Evolutionary conservation across 2,797 vertebrate species (phyloP).

Genomic region (Centroberyx gerrardi): DNA sequence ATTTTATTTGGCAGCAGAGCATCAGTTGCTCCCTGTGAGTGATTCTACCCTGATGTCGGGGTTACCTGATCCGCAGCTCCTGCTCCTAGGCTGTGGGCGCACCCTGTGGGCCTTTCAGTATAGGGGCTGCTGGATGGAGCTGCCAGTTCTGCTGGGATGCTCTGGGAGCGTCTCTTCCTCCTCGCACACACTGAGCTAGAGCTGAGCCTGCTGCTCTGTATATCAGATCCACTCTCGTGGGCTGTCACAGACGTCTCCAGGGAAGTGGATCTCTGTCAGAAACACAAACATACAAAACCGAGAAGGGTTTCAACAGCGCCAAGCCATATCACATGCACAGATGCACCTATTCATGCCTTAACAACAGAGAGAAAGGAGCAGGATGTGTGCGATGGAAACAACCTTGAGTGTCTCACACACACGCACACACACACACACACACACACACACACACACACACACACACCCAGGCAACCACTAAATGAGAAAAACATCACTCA

Average conservation of each 20-base stretch:
- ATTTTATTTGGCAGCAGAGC: conserved; percentile 16
- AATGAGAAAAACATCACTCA: conserved; percentile 63
- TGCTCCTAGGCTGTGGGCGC: conserved; percentile 62
- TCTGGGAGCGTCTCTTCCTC: conserved; percentile 76
- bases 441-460: conserved; percentile 13
- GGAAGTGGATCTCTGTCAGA: conserved; percentile 85
- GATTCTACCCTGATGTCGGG: conserved; percentile 71
- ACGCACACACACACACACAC: conserved; percentile 21
- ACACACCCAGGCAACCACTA: conserved; percentile 4
- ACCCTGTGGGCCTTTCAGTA: conserved; percentile 71
- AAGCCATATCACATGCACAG: conserved; percentile 58
- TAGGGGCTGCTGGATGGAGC: conserved; percentile 71
- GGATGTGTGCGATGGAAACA: conserved; percentile 44
- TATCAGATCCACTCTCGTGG: conserved; percentile 63
- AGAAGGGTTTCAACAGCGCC: conserved; percentile 41
- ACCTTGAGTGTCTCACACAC: conserved; percentile 37
- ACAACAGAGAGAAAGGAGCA: conserved; percentile 66
- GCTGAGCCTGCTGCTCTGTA: conserved; percentile 72
- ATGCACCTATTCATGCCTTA: conserved; percentile 66
- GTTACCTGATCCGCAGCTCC: conserved; percentile 80
- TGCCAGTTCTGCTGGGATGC: conserved; percentile 79
- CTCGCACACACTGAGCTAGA: conserved; percentile 62
- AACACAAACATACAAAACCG: conserved; percentile 59
- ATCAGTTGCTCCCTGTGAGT: conserved; percentile 1
- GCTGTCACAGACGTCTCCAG: conserved; percentile 77